Percentiles rank a stretch among this genome's conserved stretches.
phyloP scores from a whole-genome alignment of 1,140 invertebrate genomes.

The Micrasema minimum region DNA sequence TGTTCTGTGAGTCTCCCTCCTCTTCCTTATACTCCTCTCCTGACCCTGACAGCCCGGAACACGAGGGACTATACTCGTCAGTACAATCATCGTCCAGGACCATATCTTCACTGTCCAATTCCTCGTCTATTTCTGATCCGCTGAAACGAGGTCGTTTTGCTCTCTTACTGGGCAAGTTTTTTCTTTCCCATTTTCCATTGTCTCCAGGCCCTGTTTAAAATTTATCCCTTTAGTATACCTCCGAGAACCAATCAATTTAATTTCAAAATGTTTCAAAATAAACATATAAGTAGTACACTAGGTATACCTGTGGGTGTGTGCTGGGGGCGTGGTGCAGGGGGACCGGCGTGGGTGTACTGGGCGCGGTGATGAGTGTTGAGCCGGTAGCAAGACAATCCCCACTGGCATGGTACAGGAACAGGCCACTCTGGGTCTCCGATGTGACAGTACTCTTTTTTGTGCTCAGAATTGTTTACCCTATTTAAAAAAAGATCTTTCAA shows the following conservation, averaged over 20 bases:
- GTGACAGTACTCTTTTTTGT: constrained; percentile 1
- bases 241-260: too few relatives aligned
- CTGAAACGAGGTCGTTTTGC: constrained; percentile 29
- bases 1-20: constrained; percentile 5
- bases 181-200: background rate
- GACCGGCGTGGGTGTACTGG: background rate
- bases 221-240: too few relatives aligned
- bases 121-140: constrained; percentile 27
- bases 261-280: too few relatives aligned
- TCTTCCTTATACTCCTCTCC: background rate
- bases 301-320: too few relatives aligned
- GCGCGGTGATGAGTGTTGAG: constrained; percentile 7
- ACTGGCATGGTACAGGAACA: background rate
- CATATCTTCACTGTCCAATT: constrained; percentile 33
- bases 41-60: background rate
- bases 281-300: too few relatives aligned
- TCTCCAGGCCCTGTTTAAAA: too few relatives aligned
- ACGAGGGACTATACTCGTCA: constrained; percentile 34
- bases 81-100: constrained; percentile 30
- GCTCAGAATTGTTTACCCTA: too few relatives aligned
- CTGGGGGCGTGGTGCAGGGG: constrained; percentile 1
- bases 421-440: constrained; percentile 5
- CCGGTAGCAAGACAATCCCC: constrained; percentile 18
- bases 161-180: constrained; percentile 1
- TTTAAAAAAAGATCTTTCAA: too few relatives aligned